These are phyloP conservation scores for Scaeva pyrastri DNA, from an alignment of 2,888 invertebrate genomes.

Conservation along the genomic window DNA sequence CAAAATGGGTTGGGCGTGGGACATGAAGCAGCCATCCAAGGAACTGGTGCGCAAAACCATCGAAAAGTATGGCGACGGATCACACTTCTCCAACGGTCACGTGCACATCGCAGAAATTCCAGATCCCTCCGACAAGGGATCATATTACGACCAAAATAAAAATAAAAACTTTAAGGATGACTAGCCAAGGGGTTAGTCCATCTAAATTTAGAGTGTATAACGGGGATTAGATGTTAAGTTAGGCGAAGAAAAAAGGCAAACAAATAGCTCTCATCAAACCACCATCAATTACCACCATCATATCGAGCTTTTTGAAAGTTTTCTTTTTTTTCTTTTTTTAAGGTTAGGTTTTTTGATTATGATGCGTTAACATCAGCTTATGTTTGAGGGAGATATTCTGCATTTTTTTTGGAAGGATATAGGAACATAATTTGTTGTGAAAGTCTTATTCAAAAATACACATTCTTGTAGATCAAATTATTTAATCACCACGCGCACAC, in stretches of 20 bases:
- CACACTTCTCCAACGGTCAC: slow-evolving; percentile 80
- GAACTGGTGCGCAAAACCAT: slow-evolving; percentile 86
- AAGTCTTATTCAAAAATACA: background rate
- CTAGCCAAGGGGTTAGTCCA: slow-evolving; percentile 36
- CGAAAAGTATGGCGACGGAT: slow-evolving; percentile 84
- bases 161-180: slow-evolving; percentile 67
- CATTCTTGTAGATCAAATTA: slow-evolving; percentile 37
- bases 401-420: slow-evolving; percentile 27
- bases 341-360: slow-evolving; percentile 15
- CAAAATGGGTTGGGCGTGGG: slow-evolving; percentile 90
- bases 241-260: slow-evolving; percentile 28
- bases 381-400: slow-evolving; percentile 26
- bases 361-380: background rate
- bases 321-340: background rate
- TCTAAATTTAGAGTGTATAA: slow-evolving; percentile 46
- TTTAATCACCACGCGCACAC: slow-evolving; percentile 52
- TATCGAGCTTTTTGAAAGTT: background rate
- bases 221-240: slow-evolving; percentile 45
- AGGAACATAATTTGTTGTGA: slow-evolving; percentile 10
- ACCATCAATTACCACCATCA: slow-evolving; percentile 4
- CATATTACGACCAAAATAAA: slow-evolving; percentile 62
- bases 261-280: slow-evolving; percentile 14
- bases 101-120: slow-evolving; percentile 81
- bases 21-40: slow-evolving; percentile 88
- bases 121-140: slow-evolving; percentile 78